Base-by-base conservation (phyloP, 2,797 vertebrate genomes). In the Acestrorhynchus altus region DNA sequence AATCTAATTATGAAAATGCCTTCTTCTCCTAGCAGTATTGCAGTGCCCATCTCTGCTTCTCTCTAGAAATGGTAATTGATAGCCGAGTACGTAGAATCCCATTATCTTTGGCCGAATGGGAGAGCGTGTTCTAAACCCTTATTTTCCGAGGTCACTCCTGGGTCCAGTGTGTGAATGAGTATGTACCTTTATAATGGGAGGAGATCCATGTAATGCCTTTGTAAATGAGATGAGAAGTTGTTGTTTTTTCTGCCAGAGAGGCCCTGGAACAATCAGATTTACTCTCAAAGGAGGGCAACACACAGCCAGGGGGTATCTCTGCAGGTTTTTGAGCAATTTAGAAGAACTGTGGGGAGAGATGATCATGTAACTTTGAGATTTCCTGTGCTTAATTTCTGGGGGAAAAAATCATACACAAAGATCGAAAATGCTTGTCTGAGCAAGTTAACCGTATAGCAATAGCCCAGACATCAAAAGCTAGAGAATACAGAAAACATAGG, bases 31-130 rank as follows among this genome's bases (percentile, higher is more conserved):
- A 20, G 60, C 74, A 59, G 73, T 56, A 71, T 56, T 81, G 69
- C 59, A 44, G 40, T 18, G 42, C 63, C 20, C 67, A 63, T 84
- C 70, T 81, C 70, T 35, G 56, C 54, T 44, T 59, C 68, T 81
- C 74, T 70, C 76, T 81, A 79, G 84, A 89, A 88, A 89, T 85
- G 87, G 88, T 91, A 91, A 92, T 93, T 92, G 92, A 91, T 92
- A 90, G 89, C 87, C 85, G 86, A 85, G 87, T 61, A 39, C 71
- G 87, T 85, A 85, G 82, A 89, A 86, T 90, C 87, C 86, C 83
- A 88, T 92, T 91, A 94, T 93, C 88, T 91, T 87, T 83, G 75
- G 72, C 54, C 78, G 85, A 90, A 91, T 92, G 89, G 91, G 90
- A 71, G 86, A 87, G 80, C 86, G 86, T 90, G 88, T 90, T 90